Evolutionary conservation across 2,888 invertebrate species (phyloP).

Genomic region (Apodemia duryi): DNA sequence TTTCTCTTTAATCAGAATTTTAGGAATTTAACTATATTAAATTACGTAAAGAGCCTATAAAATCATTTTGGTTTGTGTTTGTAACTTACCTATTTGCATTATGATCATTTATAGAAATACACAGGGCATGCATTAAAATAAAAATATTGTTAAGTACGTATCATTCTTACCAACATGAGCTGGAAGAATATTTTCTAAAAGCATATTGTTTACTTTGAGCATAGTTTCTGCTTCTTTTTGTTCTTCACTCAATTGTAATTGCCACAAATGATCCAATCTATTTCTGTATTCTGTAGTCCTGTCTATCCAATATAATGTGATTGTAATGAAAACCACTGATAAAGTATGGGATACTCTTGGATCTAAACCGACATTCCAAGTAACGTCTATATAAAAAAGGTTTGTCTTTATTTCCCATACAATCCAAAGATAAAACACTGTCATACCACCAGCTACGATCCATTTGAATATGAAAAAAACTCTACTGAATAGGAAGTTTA

Average conservation of each 20-base stretch:
- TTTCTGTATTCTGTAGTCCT: conserved; percentile 94
- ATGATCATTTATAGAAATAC: no score
- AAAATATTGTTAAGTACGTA: neutral
- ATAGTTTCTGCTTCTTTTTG: conserved; percentile 92
- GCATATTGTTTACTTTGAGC: conserved; percentile 91
- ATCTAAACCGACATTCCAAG: conserved; percentile 84
- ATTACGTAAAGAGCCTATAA: no score
- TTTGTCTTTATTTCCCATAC: conserved; percentile 82
- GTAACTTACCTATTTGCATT: no score
- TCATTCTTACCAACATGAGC: conserved; percentile 89
- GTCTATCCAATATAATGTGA: conserved; percentile 91
- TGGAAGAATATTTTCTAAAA: conserved; percentile 95
- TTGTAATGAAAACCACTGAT: conserved; percentile 84
- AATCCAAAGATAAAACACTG: conserved; percentile 82
- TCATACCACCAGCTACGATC: conserved; percentile 82
- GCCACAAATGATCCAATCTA: conserved; percentile 88
- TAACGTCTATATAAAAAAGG: conserved; percentile 79
- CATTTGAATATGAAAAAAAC: conserved; percentile 92
- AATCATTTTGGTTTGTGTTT: no score
- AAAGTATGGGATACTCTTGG: conserved; percentile 86
- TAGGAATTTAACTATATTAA: no score
- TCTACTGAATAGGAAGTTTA: conserved; percentile 90
- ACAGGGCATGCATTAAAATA: no score
- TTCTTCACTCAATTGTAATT: conserved; percentile 85
- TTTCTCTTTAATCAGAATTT: no score